phyloP scores from a whole-genome alignment of 2,113 vertebrate species.

The Paracanthobrama guichenoti region DNA sequence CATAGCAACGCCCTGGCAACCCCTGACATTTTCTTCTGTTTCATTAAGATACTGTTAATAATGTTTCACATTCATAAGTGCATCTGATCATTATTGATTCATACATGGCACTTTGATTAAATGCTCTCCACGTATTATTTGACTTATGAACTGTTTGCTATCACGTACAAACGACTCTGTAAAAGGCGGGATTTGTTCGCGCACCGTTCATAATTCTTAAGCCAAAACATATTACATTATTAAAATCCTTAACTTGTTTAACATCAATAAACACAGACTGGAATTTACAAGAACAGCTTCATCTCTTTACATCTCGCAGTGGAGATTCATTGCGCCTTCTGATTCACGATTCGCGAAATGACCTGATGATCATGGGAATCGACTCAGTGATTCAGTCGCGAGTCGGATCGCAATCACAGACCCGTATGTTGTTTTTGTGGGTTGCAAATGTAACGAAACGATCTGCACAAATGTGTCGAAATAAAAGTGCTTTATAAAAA shows the following conservation, averaged over 20 bases:
- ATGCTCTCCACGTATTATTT: neutral
- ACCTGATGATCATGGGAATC: neutral
- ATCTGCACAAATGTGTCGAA: neutral
- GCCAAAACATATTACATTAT: neutral
- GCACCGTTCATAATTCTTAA: neutral
- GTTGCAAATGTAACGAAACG: neutral
- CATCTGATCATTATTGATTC: no score
- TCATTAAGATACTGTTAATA: neutral
- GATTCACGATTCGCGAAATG: neutral
- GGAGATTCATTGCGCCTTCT: neutral
- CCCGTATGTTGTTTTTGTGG: neutral
- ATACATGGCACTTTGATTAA: no score
- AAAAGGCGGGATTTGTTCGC: neutral
- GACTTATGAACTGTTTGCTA: neutral
- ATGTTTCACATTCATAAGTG: no score
- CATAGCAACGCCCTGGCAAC: neutral
- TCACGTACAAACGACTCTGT: neutral
- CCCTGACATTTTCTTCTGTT: neutral
- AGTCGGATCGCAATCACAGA: neutral
- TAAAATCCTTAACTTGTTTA: no score
- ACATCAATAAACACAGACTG: neutral
- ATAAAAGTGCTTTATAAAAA: neutral
- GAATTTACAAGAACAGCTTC: neutral
- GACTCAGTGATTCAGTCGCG: neutral
- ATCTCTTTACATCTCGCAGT: neutral